Percentiles rank a stretch among this genome's conserved stretches.
phyloP scores from a whole-genome alignment of 2,797 vertebrate species.

The Acanthopagrus latus region DNA sequence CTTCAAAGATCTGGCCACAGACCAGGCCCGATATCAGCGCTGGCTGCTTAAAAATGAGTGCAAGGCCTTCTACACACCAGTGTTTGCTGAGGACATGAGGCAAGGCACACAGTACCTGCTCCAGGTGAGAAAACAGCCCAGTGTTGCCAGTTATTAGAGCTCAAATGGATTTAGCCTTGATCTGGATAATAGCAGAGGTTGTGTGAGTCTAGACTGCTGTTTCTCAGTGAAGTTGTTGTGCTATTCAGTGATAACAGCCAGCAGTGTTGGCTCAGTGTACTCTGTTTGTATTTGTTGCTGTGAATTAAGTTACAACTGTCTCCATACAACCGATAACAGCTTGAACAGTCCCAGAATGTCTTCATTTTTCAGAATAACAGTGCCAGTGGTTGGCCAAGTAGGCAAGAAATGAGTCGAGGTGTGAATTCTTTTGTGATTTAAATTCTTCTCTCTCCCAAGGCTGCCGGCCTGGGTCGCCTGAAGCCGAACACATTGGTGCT shows the following conservation, averaged over 20 bases:
- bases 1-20: constrained; percentile 93
- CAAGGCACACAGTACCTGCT: constrained; percentile 95
- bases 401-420: background rate
- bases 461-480: constrained; percentile 95
- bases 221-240: too few relatives aligned
- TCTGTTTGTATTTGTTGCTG: background rate
- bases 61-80: constrained; percentile 96
- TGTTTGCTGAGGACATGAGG: constrained; percentile 94
- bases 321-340: background rate
- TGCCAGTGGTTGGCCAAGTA: background rate
- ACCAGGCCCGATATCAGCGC: constrained; percentile 92
- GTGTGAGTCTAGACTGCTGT: too few relatives aligned
- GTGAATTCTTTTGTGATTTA: background rate
- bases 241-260: background rate
- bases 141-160: background rate
- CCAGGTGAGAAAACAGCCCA: constrained; percentile 85
- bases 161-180: background rate
- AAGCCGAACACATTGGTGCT: constrained; percentile 96
- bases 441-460: constrained; percentile 69
- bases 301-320: background rate
- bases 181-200: background rate
- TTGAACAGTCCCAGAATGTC: background rate
- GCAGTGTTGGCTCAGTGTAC: background rate
- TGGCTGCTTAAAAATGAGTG: constrained; percentile 97
- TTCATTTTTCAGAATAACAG: background rate